Evolutionary conservation across 2,888 invertebrate species (phyloP).

Genomic region (Dryobotodes eremita): DNA sequence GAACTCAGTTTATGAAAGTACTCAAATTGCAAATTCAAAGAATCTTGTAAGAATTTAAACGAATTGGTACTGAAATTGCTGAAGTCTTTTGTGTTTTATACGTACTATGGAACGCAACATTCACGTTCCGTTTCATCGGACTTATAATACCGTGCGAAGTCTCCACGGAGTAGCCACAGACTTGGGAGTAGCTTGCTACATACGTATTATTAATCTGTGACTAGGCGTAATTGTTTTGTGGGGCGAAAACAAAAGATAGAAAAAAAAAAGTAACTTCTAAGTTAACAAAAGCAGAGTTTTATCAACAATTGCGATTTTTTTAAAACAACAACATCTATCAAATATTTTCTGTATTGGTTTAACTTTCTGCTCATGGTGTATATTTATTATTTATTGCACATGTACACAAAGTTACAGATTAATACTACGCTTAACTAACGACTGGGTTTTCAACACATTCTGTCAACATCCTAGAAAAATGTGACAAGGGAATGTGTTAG

Average conservation of each 20-base stretch:
- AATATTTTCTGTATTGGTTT: background rate
- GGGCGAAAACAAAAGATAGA: no score
- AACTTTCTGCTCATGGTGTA: background rate
- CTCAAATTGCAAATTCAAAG: rapidly evolving
- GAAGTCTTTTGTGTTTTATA: rapidly evolving
- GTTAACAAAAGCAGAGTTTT: no score
- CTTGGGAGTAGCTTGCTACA: no score
- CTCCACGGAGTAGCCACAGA: no score
- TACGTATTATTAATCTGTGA: no score
- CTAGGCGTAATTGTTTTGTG: no score
- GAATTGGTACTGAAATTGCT: background rate
- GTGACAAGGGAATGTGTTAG: background rate
- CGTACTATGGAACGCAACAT: constrained; percentile 17
- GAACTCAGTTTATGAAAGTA: background rate
- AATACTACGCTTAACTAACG: background rate
- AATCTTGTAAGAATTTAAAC: background rate
- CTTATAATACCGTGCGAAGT: background rate
- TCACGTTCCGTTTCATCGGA: constrained; percentile 14
- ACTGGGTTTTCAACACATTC: background rate
- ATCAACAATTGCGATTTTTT: background rate
- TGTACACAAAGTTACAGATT: background rate
- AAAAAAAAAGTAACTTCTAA: no score
- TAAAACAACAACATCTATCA: background rate
- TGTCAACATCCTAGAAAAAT: background rate
- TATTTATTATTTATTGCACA: background rate